phyloP scores from a whole-genome alignment of 2,797 vertebrate species.

The Dendrocincla fuliginosa region DNA sequence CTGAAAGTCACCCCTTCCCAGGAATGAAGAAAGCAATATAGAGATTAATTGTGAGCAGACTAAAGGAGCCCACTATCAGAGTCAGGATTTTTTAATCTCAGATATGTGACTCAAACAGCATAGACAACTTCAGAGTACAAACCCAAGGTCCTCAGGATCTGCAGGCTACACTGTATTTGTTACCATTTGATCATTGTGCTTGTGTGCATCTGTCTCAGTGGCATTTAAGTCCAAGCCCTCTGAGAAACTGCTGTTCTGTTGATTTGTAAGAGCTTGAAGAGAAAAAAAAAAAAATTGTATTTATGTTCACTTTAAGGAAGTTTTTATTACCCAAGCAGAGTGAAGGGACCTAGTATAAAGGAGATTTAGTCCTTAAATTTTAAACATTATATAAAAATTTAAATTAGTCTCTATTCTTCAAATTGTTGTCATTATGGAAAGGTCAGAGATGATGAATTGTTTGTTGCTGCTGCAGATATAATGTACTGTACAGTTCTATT shows the following conservation, averaged over 20 bases:
- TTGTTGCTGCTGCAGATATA: conserved; percentile 67
- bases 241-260: background rate
- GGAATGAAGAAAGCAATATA: background rate
- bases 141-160: background rate
- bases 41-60: background rate
- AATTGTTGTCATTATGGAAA: conserved; percentile 67
- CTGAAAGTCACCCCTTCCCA: background rate
- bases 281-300: background rate
- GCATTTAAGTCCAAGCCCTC: background rate
- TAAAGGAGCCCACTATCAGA: background rate
- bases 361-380: conserved; percentile 56
- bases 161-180: background rate
- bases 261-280: background rate
- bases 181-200: background rate
- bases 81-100: background rate
- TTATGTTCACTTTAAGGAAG: conserved; percentile 1
- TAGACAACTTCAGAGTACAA: background rate
- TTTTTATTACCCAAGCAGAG: background rate
- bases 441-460: conserved; percentile 73
- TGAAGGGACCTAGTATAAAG: background rate
- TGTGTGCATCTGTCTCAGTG: background rate
- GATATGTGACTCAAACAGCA: background rate
- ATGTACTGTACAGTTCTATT: conserved; percentile 66
- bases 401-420: conserved; percentile 62
- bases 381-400: conserved; percentile 69